phyloP scores from a whole-genome alignment of 1,140 invertebrate species.

The Liolophura sinensis region DNA sequence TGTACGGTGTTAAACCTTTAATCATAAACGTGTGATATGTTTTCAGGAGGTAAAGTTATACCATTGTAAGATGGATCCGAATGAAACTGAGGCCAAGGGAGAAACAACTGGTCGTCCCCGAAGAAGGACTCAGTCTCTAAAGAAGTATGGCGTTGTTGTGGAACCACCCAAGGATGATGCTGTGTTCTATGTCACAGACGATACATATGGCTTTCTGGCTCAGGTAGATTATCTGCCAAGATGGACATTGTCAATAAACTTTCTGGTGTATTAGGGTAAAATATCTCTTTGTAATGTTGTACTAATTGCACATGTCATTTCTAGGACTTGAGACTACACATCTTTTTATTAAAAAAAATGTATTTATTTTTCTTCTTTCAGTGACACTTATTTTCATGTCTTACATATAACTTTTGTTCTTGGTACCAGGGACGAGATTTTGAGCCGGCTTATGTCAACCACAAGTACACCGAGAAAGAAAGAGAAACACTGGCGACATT shows the following conservation, averaged over 20 bases:
- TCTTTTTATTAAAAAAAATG: too few relatives aligned
- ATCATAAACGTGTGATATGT: too few relatives aligned
- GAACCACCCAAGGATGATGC: slow-evolving; percentile 33
- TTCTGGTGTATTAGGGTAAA: not conserved
- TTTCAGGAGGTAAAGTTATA: too few relatives aligned
- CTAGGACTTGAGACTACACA: too few relatives aligned
- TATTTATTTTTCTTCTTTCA: too few relatives aligned
- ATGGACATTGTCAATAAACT: not conserved
- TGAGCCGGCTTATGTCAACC: slow-evolving; percentile 52
- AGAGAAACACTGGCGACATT: slow-evolving; percentile 52
- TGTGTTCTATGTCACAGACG: slow-evolving; percentile 33
- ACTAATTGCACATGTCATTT: too few relatives aligned
- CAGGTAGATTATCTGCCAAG: slow-evolving; percentile 1
- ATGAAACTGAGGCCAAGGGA: not conserved
- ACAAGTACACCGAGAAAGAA: slow-evolving; percentile 57
- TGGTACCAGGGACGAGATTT: slow-evolving; percentile 50
- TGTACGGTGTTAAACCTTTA: too few relatives aligned
- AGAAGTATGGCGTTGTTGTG: slow-evolving; percentile 15
- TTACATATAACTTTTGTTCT: slow-evolving; percentile 5
- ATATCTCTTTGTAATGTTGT: not conserved
- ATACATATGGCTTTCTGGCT: slow-evolving; percentile 30
- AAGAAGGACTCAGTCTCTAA: slow-evolving; percentile 3
- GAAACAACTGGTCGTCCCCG: not conserved
- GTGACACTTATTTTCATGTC: too few relatives aligned
- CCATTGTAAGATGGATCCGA: not conserved